A percentile compares a stretch with the other conserved stretches of the same genome.
Conservation (phyloP, 1,140 invertebrate genomes). For the Amyelois transitella region DNA sequence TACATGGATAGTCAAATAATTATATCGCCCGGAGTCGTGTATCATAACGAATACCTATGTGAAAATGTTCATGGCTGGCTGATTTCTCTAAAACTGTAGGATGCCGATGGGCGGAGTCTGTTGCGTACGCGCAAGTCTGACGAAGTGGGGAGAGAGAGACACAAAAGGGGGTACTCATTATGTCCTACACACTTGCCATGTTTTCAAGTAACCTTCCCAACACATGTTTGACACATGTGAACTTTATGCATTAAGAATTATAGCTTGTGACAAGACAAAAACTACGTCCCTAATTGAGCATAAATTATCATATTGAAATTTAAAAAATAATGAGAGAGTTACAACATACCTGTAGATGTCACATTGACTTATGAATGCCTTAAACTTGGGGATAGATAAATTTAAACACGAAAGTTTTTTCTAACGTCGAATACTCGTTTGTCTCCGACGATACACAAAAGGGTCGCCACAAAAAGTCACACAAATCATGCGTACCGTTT, state of each 20-base stretch:
- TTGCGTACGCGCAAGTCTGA: background rate
- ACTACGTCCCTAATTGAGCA: background rate
- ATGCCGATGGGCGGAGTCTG: slow-evolving; percentile 6
- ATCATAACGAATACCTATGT: background rate
- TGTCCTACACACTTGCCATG: background rate
- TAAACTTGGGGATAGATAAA: background rate
- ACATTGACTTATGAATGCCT: background rate
- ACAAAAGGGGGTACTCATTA: slow-evolving; percentile 6
- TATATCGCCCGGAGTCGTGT: background rate
- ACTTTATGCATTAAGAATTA: background rate
- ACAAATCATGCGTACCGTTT: slow-evolving; percentile 14
- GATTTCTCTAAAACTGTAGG: slow-evolving; percentile 1
- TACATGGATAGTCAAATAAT: too few species aligned
- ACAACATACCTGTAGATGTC: background rate
- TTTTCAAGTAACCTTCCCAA: background rate
- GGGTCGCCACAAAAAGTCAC: background rate
- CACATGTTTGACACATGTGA: background rate
- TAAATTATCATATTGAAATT: background rate
- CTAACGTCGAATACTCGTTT: background rate
- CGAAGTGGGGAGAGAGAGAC: slow-evolving; percentile 3
- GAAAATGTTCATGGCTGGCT: background rate
- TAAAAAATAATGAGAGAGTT: background rate
- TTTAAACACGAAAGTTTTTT: background rate
- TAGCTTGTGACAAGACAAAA: background rate
- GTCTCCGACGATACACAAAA: background rate